Percentiles rank a stretch among this genome's conserved stretches.
These are phyloP conservation scores for Drosophila sulfurigaster DNA, from an alignment of 1,140 invertebrate species.

Conservation along the genomic window DNA sequence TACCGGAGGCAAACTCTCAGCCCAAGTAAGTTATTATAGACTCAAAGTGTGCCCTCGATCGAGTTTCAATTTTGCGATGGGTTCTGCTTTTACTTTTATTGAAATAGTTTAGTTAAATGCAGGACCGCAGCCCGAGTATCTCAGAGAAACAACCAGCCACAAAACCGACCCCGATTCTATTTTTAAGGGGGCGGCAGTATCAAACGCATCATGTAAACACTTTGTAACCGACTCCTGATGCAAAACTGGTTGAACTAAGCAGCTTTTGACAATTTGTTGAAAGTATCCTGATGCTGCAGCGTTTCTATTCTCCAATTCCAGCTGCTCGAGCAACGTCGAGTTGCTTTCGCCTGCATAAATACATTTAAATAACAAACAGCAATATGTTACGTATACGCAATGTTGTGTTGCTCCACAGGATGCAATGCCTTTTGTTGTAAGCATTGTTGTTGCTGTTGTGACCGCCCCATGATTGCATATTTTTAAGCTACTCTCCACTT, in stretches of 20 bases:
- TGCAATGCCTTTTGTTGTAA: slow-evolving; percentile 19
- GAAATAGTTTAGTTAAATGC: slow-evolving; percentile 49
- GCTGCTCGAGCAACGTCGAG: slow-evolving; percentile 29
- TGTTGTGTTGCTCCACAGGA: slow-evolving; percentile 28
- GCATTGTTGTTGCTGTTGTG: slow-evolving; percentile 50
- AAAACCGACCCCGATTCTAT: neutral
- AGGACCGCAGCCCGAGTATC: slow-evolving; percentile 8
- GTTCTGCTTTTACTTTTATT: slow-evolving; percentile 11
- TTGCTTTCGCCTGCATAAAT: slow-evolving; percentile 70
- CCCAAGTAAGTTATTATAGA: slow-evolving; percentile 6
- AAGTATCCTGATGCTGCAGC: slow-evolving; percentile 32
- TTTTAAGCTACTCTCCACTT: slow-evolving; percentile 73
- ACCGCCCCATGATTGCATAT: slow-evolving; percentile 67
- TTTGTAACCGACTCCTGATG: slow-evolving; percentile 41
- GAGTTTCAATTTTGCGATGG: slow-evolving; percentile 28
- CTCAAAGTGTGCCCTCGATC: slow-evolving; percentile 27
- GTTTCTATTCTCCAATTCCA: neutral
- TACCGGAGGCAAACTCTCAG: neutral
- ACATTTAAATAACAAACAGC: slow-evolving; percentile 76
- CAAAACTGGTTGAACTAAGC: slow-evolving; percentile 50
- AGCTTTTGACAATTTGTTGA: slow-evolving; percentile 82
- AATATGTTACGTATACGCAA: slow-evolving; percentile 81
- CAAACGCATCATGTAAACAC: slow-evolving; percentile 33
- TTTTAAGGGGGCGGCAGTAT: neutral
- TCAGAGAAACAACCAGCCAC: slow-evolving; percentile 14